Evolutionary conservation across 2,113 vertebrate species (phyloP).

Genomic region (Murina feae): DNA sequence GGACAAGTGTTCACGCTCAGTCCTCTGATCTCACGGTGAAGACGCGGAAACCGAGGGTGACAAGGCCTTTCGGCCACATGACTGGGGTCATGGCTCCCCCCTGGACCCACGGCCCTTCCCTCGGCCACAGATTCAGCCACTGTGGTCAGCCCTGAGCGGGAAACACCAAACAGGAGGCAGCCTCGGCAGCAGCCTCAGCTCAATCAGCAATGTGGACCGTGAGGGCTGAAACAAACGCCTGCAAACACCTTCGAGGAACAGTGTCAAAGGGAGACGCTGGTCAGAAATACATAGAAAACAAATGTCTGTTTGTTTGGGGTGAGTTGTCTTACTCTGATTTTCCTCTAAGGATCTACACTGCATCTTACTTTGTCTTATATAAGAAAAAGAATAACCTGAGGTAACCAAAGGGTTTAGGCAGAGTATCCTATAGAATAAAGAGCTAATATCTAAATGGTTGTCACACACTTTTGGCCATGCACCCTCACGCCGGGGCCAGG

Average conservation of each 20-base stretch:
- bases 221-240: background rate
- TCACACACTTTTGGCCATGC: too few relatives aligned
- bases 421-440: too few relatives aligned
- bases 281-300: background rate
- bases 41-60: background rate
- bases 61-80: rapidly evolving
- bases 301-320: background rate
- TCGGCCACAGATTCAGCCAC: rapidly evolving
- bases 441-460: too few relatives aligned
- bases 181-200: background rate
- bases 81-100: rapidly evolving
- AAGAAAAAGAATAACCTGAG: background rate
- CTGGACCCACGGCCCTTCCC: background rate
- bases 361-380: background rate
- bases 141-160: too few relatives aligned
- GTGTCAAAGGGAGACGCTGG: rapidly evolving
- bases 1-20: too few relatives aligned
- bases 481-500: too few relatives aligned
- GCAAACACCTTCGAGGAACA: too few relatives aligned
- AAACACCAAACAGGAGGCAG: too few relatives aligned
- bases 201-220: background rate
- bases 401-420: background rate
- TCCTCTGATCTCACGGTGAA: rapidly evolving
- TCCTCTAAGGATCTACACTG: background rate
- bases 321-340: background rate